phyloP scores from a whole-genome alignment of 1,140 invertebrate species.

The Lasioglossum baleicum region DNA sequence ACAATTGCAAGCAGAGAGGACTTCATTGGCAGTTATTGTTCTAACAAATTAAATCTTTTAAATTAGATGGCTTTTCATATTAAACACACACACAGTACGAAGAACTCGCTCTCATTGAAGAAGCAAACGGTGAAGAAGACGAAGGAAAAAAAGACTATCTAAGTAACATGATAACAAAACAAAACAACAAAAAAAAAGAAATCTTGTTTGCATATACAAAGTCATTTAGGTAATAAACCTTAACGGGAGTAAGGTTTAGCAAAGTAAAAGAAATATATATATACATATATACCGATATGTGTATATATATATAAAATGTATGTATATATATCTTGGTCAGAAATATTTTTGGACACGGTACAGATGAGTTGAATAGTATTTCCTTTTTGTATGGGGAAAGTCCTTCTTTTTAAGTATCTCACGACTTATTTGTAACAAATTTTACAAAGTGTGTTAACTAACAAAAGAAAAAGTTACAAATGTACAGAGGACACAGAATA shows the following conservation, averaged over 20 bases:
- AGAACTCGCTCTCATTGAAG: slow-evolving; percentile 24
- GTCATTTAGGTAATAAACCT: slow-evolving; percentile 46
- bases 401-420: slow-evolving; percentile 32
- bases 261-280: slow-evolving; percentile 27
- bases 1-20: slow-evolving; percentile 43
- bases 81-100: slow-evolving; percentile 32
- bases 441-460: slow-evolving; percentile 48
- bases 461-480: slow-evolving; percentile 37
- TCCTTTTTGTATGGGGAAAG: slow-evolving; percentile 27
- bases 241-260: slow-evolving; percentile 41
- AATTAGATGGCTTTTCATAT: slow-evolving; percentile 50
- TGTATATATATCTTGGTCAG: slow-evolving; percentile 12
- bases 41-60: slow-evolving; percentile 38
- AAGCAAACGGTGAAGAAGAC: background rate
- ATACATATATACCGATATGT: background rate
- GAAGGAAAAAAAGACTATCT: slow-evolving; percentile 5
- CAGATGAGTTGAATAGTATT: slow-evolving; percentile 44
- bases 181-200: background rate
- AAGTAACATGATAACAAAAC: background rate
- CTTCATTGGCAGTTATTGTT: slow-evolving; percentile 28
- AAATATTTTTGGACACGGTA: slow-evolving; percentile 33
- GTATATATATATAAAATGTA: background rate
- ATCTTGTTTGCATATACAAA: slow-evolving; percentile 34
- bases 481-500: slow-evolving; percentile 53
- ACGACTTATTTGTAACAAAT: slow-evolving; percentile 50